phyloP scores from a whole-genome alignment of 2,797 vertebrate genomes.

The Darevskia nairensis region DNA sequence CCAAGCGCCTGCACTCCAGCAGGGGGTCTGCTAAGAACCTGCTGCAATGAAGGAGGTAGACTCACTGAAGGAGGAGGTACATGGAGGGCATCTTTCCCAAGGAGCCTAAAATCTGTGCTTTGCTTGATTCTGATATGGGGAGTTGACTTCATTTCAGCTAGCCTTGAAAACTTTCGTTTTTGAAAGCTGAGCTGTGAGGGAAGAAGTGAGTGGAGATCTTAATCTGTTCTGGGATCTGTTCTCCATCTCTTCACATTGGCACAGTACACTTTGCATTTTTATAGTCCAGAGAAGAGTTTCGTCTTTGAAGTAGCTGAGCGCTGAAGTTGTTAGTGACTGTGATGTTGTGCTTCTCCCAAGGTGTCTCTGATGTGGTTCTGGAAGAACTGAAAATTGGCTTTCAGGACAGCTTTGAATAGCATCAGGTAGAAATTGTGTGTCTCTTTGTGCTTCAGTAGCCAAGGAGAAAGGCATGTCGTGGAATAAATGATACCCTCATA shows the following conservation, averaged over 20 bases:
- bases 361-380: constrained; percentile 55
- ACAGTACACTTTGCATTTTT: too few species aligned
- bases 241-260: neutral
- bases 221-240: neutral
- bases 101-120: too few species aligned
- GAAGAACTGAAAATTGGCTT: constrained; percentile 47
- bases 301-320: neutral
- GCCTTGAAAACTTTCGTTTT: neutral
- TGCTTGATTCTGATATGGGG: neutral
- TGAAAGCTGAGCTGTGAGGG: neutral
- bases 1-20: too few species aligned
- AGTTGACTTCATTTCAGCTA: neutral
- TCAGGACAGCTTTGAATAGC: neutral
- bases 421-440: neutral
- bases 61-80: too few species aligned
- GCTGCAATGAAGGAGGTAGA: too few species aligned
- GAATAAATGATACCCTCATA: constrained; percentile 53
- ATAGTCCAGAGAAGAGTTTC: neutral
- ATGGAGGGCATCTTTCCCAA: too few species aligned
- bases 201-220: neutral
- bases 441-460: constrained; percentile 41
- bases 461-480: constrained; percentile 25
- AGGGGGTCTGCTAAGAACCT: too few species aligned
- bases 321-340: neutral
- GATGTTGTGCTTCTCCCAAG: neutral